Evolutionary conservation across 1,140 invertebrate species (phyloP).

Genomic region (Diorhabda sublineata): DNA sequence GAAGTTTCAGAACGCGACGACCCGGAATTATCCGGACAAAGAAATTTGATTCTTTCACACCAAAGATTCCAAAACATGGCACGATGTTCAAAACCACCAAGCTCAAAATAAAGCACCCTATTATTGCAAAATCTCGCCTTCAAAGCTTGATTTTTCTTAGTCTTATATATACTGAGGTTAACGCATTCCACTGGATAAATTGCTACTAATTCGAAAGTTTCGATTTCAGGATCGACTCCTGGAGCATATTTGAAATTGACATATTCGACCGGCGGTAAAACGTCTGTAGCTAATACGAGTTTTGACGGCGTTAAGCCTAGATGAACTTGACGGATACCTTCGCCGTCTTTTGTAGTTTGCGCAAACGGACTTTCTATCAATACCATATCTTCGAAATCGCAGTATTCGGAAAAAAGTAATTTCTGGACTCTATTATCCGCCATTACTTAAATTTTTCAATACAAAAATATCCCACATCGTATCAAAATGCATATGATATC

Average conservation of each 20-base stretch:
- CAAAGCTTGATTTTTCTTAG: constrained; percentile 50
- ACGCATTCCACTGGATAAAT: constrained; percentile 56
- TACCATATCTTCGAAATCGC: constrained; percentile 55
- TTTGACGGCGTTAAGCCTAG: constrained; percentile 56
- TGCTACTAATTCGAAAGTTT: constrained; percentile 56
- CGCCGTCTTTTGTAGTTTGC: constrained; percentile 57
- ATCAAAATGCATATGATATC: too few species aligned
- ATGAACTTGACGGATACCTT: constrained; percentile 54
- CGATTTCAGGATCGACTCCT: constrained; percentile 52
- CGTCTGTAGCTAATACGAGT: constrained; percentile 54
- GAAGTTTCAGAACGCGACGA: constrained; percentile 54
- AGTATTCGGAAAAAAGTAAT: constrained; percentile 56
- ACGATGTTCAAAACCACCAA: constrained; percentile 47
- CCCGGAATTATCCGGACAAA: constrained; percentile 42
- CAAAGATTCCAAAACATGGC: constrained; percentile 55
- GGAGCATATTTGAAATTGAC: constrained; percentile 40
- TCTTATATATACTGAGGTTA: constrained; percentile 55
- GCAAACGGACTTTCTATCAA: constrained; percentile 60
- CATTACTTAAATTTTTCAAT: constrained; percentile 32
- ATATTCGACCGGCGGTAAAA: constrained; percentile 43
- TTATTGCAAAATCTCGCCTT: constrained; percentile 55
- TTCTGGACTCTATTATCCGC: constrained; percentile 54
- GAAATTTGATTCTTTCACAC: constrained; percentile 50
- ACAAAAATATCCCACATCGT: background rate
- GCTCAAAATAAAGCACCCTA: constrained; percentile 50